Conservation (phyloP, 2,888 invertebrate genomes). For the Dynastes hyllus region DNA sequence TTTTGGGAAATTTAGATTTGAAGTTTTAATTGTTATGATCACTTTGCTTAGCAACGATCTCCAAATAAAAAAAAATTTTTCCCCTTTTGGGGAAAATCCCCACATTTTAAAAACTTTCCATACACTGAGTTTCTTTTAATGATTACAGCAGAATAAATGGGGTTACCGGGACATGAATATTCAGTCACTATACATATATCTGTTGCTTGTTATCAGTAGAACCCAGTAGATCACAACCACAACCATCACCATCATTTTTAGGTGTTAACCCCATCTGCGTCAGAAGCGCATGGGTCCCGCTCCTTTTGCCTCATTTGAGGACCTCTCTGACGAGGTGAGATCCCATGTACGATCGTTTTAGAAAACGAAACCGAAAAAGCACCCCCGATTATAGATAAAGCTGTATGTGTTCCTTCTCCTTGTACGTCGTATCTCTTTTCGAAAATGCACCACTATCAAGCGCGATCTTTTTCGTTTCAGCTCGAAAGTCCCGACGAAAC, state of each 20-base stretch:
- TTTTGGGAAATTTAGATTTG: too few species aligned
- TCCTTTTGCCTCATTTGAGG: constrained; percentile 95
- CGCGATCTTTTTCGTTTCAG: constrained; percentile 66
- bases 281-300: constrained; percentile 93
- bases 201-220: constrained; percentile 61
- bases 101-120: too few species aligned
- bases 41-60: too few species aligned
- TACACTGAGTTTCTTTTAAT: too few species aligned
- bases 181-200: constrained; percentile 38
- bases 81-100: too few species aligned
- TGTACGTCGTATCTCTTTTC: not conserved
- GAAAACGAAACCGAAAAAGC: constrained; percentile 56
- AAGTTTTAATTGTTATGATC: too few species aligned
- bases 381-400: constrained; percentile 24
- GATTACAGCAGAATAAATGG: too few species aligned
- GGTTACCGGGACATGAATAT: not conserved
- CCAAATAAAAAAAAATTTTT: too few species aligned
- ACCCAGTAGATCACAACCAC: constrained; percentile 61
- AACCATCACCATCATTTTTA: constrained; percentile 49
- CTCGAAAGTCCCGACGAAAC: constrained; percentile 76
- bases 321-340: constrained; percentile 88
- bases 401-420: constrained; percentile 16
- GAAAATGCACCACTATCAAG: not conserved
- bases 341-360: constrained; percentile 74
- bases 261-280: too few species aligned